These are phyloP conservation scores for Volucella inanis DNA, from an alignment of 2,888 invertebrate species.

Conservation along the genomic window DNA sequence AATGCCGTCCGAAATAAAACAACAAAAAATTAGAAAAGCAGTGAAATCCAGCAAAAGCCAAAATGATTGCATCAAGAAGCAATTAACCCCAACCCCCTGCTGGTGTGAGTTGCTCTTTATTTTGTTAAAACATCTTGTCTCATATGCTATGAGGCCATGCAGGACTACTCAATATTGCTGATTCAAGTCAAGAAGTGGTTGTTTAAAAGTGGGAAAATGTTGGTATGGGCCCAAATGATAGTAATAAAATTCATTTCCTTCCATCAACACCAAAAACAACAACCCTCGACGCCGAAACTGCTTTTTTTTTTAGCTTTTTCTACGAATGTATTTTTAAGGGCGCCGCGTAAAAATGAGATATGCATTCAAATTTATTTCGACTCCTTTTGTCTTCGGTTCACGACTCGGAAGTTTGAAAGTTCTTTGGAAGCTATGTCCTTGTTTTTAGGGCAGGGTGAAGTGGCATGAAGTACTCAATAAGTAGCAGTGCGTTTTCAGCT, in stretches of 20 bases:
- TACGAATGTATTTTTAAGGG: not conserved
- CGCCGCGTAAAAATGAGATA: constrained; percentile 60
- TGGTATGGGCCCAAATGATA: not conserved
- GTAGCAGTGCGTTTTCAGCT: constrained; percentile 1
- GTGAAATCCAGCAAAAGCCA: constrained; percentile 3
- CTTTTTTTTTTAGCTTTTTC: not conserved
- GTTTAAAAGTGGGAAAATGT: not conserved
- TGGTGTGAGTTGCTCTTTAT: no score
- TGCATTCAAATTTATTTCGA: constrained; percentile 61
- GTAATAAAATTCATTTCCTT: constrained; percentile 63
- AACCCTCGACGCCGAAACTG: constrained; percentile 41
- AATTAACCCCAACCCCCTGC: constrained; percentile 22
- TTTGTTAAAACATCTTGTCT: not conserved
- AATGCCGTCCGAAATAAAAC: no score
- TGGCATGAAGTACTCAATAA: not conserved
- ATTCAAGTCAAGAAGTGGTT: not conserved
- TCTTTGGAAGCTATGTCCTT: constrained; percentile 3
- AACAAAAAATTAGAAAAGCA: no score
- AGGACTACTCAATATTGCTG: not conserved
- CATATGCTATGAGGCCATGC: constrained; percentile 14
- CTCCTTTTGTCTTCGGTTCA: constrained; percentile 41
- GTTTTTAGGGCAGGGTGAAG: no score
- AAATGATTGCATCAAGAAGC: constrained; percentile 44
- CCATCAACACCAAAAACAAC: constrained; percentile 38
- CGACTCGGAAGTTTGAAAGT: not conserved